Percentiles rank a stretch among this genome's conserved stretches.
These are phyloP conservation scores for Proisotoma minuta DNA, from an alignment of 2,888 invertebrate genomes.

Conservation along the genomic window DNA sequence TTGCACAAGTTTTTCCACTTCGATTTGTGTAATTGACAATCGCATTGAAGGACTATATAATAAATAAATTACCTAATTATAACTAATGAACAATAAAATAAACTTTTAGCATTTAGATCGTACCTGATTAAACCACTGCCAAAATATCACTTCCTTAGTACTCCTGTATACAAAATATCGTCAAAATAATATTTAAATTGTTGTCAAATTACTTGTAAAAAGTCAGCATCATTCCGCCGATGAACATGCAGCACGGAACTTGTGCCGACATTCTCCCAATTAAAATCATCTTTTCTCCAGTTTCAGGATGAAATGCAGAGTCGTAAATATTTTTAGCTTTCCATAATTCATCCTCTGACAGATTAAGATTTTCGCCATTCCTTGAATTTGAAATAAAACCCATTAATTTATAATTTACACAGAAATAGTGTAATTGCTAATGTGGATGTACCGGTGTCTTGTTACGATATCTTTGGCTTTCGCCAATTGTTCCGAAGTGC, in stretches of 20 bases:
- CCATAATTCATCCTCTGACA: constrained; percentile 81
- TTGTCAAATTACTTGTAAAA: constrained; percentile 65
- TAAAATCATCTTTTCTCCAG: constrained; percentile 88
- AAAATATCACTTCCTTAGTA: constrained; percentile 84
- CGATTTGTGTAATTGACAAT: constrained; percentile 98
- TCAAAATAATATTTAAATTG: not conserved
- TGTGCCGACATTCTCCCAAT: constrained; percentile 97
- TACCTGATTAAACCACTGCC: constrained; percentile 99
- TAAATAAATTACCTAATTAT: too few relatives aligned
- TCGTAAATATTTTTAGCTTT: constrained; percentile 92
- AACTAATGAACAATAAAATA: too few relatives aligned
- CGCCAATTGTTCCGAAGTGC: constrained; percentile 53
- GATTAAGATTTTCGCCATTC: constrained; percentile 40
- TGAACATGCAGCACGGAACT: constrained; percentile 93
- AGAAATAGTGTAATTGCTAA: not conserved
- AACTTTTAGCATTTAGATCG: too few relatives aligned
- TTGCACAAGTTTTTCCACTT: constrained; percentile 68
- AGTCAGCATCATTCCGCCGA: constrained; percentile 94
- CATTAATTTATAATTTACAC: not conserved
- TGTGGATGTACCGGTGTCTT: constrained; percentile 50
- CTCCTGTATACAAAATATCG: constrained; percentile 56
- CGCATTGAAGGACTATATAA: constrained; percentile 97
- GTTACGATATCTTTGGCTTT: constrained; percentile 55
- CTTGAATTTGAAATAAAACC: constrained; percentile 12
- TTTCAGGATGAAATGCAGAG: constrained; percentile 97